Evolutionary conservation across 92 coral and sea anemone genomes (phyloP).

Genomic region (Ricordea florida): DNA sequence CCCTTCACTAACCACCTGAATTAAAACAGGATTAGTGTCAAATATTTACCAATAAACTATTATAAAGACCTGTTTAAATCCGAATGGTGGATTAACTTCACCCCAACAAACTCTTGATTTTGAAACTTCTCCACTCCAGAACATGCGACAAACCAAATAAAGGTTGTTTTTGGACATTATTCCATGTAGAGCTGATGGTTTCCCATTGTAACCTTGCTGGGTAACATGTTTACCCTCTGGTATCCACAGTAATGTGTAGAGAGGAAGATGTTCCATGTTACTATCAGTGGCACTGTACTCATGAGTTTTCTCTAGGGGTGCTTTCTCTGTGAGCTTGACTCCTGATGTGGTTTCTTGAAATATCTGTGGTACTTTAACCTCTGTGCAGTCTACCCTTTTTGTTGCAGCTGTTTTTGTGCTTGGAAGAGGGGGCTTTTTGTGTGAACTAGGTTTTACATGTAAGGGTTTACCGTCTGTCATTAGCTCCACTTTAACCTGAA

Average conservation of each 20-base stretch:
- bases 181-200: slow-evolving; percentile 36
- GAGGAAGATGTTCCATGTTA: slow-evolving; percentile 46
- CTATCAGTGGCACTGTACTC: background rate
- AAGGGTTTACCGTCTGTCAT: slow-evolving; percentile 75
- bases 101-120: slow-evolving; percentile 92
- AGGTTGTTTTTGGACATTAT: slow-evolving; percentile 64
- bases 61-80: slow-evolving; percentile 95
- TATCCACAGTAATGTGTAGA: slow-evolving; percentile 91
- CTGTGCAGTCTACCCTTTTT: background rate
- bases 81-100: slow-evolving; percentile 74
- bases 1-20: too few relatives aligned
- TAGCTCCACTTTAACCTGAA: slow-evolving; percentile 68
- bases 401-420: background rate
- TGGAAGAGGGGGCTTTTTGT: slow-evolving; percentile 55
- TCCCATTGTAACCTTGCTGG: slow-evolving; percentile 40
- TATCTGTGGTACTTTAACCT: slow-evolving; percentile 11
- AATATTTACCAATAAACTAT: too few relatives aligned
- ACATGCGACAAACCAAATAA: slow-evolving; percentile 90
- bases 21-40: too few relatives aligned
- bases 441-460: slow-evolving; percentile 15
- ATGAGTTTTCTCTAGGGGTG: background rate
- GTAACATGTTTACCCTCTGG: slow-evolving; percentile 84
- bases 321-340: background rate
- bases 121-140: slow-evolving; percentile 93
- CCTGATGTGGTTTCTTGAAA: background rate